phyloP scores from a whole-genome alignment of 2,888 invertebrate species.

The Drosophila fungiperda region DNA sequence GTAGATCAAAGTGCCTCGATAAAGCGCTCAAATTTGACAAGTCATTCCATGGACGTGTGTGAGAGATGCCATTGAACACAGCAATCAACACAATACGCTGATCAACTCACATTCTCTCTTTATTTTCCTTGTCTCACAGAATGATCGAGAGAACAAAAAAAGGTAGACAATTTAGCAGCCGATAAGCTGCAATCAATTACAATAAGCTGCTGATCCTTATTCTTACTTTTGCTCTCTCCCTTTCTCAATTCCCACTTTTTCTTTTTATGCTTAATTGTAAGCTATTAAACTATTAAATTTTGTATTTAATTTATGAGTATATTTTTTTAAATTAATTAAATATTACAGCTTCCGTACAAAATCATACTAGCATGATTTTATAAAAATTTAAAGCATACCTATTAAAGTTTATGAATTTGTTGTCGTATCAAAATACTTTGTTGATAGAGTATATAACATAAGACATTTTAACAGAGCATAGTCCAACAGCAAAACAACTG shows the following conservation, averaged over 20 bases:
- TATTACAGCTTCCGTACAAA: background rate
- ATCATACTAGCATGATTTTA: background rate
- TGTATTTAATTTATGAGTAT: background rate
- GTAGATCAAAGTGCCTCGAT: conserved; percentile 26
- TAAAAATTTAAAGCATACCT: background rate
- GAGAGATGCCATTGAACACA: conserved; percentile 7
- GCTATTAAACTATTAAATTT: background rate
- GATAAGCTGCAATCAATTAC: conserved; percentile 12
- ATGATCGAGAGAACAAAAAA: background rate
- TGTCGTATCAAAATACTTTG: background rate
- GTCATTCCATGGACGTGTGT: conserved; percentile 32
- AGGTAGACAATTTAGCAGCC: background rate
- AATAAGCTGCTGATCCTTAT: conserved; percentile 1
- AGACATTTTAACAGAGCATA: background rate
- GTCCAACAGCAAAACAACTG: background rate
- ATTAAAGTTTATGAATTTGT: background rate
- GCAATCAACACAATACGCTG: conserved; percentile 22
- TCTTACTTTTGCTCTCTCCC: background rate
- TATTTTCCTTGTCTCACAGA: background rate
- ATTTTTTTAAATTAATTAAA: background rate
- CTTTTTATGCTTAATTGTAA: too few relatives aligned
- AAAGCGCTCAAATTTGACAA: conserved; percentile 42
- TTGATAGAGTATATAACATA: background rate
- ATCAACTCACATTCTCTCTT: background rate
- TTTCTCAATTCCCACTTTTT: background rate